Percentiles rank a stretch among this genome's conserved stretches.
Evolutionary conservation across 2,888 invertebrate genomes (phyloP).

Genomic region (Agrenia bidenticulata): DNA sequence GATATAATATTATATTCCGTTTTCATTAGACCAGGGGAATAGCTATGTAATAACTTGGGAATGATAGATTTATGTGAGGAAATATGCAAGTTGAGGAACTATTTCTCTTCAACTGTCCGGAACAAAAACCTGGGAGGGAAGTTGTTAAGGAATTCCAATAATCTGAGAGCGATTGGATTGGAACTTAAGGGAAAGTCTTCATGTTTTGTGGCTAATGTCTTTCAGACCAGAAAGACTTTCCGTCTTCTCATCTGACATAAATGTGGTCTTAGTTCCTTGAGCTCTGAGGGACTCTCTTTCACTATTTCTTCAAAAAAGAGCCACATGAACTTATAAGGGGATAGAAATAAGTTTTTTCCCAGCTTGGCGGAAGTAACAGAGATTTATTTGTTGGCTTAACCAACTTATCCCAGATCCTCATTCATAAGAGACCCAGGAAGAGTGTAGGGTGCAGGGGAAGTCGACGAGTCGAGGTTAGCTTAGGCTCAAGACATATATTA

Average conservation of each 20-base stretch:
- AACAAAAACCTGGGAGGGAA: not conserved
- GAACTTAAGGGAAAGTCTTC: slow-evolving; percentile 1
- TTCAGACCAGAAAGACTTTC: not conserved
- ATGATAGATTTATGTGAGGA: slow-evolving; percentile 15
- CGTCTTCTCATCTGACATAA: not conserved
- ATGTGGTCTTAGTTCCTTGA: not conserved
- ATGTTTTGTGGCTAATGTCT: not conserved
- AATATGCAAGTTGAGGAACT: slow-evolving; percentile 8
- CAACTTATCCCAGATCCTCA: slow-evolving; percentile 14
- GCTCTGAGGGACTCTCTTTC: not conserved
- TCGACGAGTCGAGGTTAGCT: no score
- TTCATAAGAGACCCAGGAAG: slow-evolving; percentile 9
- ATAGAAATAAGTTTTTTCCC: slow-evolving; percentile 7
- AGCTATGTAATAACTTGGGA: slow-evolving; percentile 13
- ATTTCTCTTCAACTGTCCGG: not conserved
- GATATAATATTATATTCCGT: no score
- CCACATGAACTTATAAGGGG: not conserved
- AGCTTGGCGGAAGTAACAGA: slow-evolving; percentile 26
- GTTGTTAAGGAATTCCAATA: slow-evolving; percentile 34
- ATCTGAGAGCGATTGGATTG: slow-evolving; percentile 12
- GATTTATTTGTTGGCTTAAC: slow-evolving; percentile 27
- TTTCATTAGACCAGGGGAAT: no score
- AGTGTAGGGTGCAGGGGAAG: no score
- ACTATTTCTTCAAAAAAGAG: not conserved
- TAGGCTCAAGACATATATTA: no score